Evolutionary conservation across 2,113 vertebrate genomes (phyloP).

Genomic region (Pongo pygmaeus): DNA sequence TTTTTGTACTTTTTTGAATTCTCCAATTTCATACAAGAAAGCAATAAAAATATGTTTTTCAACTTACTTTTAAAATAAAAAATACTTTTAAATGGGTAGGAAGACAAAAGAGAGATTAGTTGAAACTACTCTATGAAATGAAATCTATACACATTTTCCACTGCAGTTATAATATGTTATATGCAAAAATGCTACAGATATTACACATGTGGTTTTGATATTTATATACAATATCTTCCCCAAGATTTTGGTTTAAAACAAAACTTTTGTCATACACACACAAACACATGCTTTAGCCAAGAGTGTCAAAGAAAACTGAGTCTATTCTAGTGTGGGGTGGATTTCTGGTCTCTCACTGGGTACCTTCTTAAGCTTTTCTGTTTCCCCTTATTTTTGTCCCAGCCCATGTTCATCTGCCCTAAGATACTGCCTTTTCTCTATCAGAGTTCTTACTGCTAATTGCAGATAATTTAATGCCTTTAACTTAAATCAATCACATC

Average conservation of each 20-base stretch:
- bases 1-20: not conserved
- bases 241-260: not conserved
- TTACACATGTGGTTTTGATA: not conserved
- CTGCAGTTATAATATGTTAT: not conserved
- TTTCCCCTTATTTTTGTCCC: not conserved
- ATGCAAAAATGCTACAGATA: not conserved
- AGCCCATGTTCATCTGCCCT: not conserved
- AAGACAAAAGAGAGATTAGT: not conserved
- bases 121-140: not conserved
- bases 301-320: not conserved
- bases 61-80: constrained; percentile 1
- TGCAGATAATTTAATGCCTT: constrained; percentile 11
- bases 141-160: not conserved
- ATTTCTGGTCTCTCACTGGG: not conserved
- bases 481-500: not conserved
- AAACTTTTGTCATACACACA: not conserved
- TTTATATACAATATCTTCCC: not conserved
- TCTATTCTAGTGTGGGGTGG: not conserved
- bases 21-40: not conserved
- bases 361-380: not conserved
- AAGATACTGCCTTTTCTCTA: not conserved
- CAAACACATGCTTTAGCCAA: not conserved
- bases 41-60: not conserved
- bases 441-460: not conserved
- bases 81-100: not conserved